Evolutionary conservation across 2,888 invertebrate genomes (phyloP).

Genomic region (Tipula helvola): DNA sequence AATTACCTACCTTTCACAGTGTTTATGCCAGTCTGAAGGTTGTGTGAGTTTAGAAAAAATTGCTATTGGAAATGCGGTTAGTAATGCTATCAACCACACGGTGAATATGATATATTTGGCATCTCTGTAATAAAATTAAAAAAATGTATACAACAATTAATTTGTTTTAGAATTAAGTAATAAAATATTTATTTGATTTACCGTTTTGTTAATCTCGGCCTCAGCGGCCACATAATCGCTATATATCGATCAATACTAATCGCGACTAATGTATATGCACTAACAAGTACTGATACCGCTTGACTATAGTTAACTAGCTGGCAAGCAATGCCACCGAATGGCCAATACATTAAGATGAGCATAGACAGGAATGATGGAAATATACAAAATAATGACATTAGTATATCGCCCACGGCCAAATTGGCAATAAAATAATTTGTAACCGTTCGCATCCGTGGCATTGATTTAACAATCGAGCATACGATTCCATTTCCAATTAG

Average conservation of each 20-base stretch:
- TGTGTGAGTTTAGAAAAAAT: constrained; percentile 56
- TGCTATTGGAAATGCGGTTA: constrained; percentile 70
- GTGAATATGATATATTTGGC: constrained; percentile 33
- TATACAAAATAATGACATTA: constrained; percentile 83
- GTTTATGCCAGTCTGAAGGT: constrained; percentile 47
- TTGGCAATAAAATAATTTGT: constrained; percentile 88
- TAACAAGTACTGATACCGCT: constrained; percentile 67
- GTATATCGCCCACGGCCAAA: constrained; percentile 76
- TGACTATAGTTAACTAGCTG: constrained; percentile 73
- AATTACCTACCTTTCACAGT: constrained; percentile 54
- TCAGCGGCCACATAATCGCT: constrained; percentile 79
- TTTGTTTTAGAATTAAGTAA: background rate
- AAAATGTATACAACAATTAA: constrained; percentile 13
- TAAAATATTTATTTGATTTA: constrained; percentile 15
- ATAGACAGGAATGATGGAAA: constrained; percentile 80
- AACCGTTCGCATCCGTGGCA: constrained; percentile 79
- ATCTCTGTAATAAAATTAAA: constrained; percentile 23
- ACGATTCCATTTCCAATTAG: constrained; percentile 66
- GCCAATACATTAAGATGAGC: constrained; percentile 73
- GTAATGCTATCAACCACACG: constrained; percentile 44
- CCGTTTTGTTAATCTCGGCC: constrained; percentile 65
- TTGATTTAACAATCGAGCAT: constrained; percentile 73
- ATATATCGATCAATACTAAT: constrained; percentile 84
- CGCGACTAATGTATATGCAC: constrained; percentile 81
- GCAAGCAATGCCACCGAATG: constrained; percentile 72